These are phyloP conservation scores for Lymantria dispar DNA, from an alignment of 2,888 invertebrate species.

Conservation along the genomic window DNA sequence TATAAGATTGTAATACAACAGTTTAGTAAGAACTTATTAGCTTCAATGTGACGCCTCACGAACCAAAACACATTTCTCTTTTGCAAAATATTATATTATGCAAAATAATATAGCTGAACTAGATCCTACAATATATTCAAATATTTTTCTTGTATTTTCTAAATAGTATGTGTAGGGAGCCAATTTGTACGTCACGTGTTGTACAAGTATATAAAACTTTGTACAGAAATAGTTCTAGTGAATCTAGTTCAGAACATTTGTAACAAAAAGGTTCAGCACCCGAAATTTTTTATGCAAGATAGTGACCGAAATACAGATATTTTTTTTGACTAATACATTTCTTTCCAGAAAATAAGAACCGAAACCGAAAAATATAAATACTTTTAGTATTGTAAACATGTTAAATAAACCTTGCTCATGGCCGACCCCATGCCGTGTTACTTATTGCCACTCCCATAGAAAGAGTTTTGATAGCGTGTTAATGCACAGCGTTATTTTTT, in stretches of 20 bases:
- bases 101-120: too few species aligned
- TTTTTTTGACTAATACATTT: too few species aligned
- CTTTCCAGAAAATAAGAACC: too few species aligned
- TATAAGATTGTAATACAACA: too few species aligned
- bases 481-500: too few species aligned
- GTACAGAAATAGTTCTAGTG: neutral
- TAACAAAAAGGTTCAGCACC: neutral
- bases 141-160: neutral
- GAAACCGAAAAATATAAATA: too few species aligned
- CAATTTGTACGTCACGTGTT: constrained; percentile 2
- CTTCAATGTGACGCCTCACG: too few species aligned
- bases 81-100: too few species aligned
- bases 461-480: neutral
- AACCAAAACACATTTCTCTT: too few species aligned
- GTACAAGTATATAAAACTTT: neutral
- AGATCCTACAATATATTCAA: too few species aligned
- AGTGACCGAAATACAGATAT: neutral
- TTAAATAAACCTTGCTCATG: neutral
- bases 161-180: neutral
- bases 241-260: neutral
- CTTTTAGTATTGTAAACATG: too few species aligned
- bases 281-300: neutral
- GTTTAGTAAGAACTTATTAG: too few species aligned
- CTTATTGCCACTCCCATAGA: neutral
- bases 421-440: neutral